phyloP scores from a whole-genome alignment of 2,888 invertebrate genomes.

The Odiellus spinosus region DNA sequence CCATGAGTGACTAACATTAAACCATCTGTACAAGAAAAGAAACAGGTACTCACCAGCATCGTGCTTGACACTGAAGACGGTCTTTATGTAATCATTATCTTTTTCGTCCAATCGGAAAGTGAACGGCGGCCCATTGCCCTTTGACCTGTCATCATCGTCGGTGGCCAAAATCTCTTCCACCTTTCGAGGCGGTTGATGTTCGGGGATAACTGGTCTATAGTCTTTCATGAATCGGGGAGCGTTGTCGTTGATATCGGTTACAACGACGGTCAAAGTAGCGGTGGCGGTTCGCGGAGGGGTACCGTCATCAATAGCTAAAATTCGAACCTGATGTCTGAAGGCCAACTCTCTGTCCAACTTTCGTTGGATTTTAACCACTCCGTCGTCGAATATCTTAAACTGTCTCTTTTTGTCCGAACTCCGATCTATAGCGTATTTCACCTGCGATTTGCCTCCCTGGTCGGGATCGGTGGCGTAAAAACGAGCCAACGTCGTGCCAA shows the following conservation, averaged over 20 bases:
- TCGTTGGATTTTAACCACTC: conserved; percentile 83
- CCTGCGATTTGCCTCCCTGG: conserved; percentile 39
- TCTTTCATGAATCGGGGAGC: conserved; percentile 75
- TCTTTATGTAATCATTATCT: conserved; percentile 79
- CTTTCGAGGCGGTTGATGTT: conserved; percentile 77
- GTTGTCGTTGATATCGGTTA: conserved; percentile 89
- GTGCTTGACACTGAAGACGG: conserved; percentile 90
- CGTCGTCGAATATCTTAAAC: conserved; percentile 85
- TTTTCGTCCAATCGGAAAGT: conserved; percentile 82
- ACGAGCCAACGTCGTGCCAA: conserved; percentile 75
- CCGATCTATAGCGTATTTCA: conserved; percentile 66
- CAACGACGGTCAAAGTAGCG: conserved; percentile 80
- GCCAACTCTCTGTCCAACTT: conserved; percentile 85
- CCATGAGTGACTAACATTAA: too few species aligned
- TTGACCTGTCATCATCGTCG: conserved; percentile 82
- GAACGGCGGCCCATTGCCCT: conserved; percentile 93
- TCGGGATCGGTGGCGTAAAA: conserved; percentile 94
- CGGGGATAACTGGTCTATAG: conserved; percentile 78
- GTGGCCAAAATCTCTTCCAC: conserved; percentile 85
- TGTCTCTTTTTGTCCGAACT: conserved; percentile 82
- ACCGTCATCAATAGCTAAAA: conserved; percentile 81
- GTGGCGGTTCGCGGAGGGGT: conserved; percentile 81
- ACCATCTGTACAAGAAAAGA: background rate
- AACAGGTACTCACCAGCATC: conserved; percentile 59
- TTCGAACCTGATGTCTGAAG: conserved; percentile 87